phyloP scores from a whole-genome alignment of 2,797 vertebrate species.

The Sebastes miniatus region DNA sequence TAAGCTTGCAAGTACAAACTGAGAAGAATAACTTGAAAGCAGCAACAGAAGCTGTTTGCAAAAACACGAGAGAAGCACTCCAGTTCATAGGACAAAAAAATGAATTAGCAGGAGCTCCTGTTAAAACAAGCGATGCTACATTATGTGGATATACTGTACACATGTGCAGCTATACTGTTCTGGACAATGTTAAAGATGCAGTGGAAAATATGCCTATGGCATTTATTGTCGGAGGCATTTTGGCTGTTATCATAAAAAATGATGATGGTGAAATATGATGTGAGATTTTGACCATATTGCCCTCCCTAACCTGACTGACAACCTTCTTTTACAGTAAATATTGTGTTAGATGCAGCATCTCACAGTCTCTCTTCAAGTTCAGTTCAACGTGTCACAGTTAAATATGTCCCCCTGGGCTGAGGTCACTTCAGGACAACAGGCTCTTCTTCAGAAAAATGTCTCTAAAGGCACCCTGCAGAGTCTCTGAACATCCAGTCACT shows the following conservation, averaged over 20 bases:
- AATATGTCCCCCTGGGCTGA: background rate
- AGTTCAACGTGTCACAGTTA: constrained; percentile 1
- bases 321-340: background rate
- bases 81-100: background rate
- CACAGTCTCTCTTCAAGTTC: background rate
- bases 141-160: background rate
- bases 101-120: background rate
- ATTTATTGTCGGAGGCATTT: background rate
- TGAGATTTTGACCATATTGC: background rate
- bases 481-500: constrained; percentile 2
- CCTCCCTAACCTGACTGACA: background rate
- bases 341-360: background rate
- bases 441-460: background rate
- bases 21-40: constrained; percentile 10
- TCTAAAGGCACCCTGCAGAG: background rate
- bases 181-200: background rate
- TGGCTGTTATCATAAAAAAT: background rate
- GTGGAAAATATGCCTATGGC: background rate
- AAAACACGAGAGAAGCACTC: background rate
- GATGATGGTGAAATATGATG: background rate
- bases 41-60: background rate
- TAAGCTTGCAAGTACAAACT: background rate
- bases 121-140: background rate
- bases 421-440: constrained; percentile 22
- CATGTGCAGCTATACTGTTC: background rate